Evolutionary conservation across 2,113 vertebrate genomes (phyloP), one percentile per base, ranked within the genome.

Genomic region (Penelope pileata): DNA sequence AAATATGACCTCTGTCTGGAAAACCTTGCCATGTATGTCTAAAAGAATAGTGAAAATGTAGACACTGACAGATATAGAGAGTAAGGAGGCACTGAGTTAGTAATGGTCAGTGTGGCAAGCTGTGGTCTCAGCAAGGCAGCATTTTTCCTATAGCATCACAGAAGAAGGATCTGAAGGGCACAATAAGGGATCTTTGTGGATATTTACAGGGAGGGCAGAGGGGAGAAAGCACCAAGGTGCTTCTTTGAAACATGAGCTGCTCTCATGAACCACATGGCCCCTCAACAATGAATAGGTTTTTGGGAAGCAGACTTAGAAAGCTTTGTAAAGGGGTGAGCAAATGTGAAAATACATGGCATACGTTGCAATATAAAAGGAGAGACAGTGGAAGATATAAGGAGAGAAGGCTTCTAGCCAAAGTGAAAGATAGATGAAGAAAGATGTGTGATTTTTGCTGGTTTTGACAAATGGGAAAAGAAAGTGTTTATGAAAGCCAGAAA

Each of bases 171-270:
- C 63, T 68, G 38, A 81, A 91, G 42, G 40, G 12, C 36, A 47
- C 16, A 75, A 23, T 47, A 70, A 67, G 4, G 6, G 77, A 79
- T 45, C 67, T 85, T 86, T 56, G 32, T 3, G 1, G 53, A 79
- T 85, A 38, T 91, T 95, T 96, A 69, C 45, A 42, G 75, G n/a
- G 42, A 84, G 34, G 54, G 74, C 86, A 92, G 62, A 82, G 50
- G 18, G 47, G 36, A 67, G 30, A 89, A 91, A 79, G 36, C 32
- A 60, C 75, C 47, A 73, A 66, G 34, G 51, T 66, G 12, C n/a
- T 82, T 32, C 62, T 87, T 80, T 94, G 81, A 92, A 92, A 83
- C 22, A 18, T 29, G 47, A 16, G 29, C 73, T 93, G 54, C n/a
- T 83, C 8, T 90, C 50, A 18, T 45, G 83, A 95, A 18, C 70